Percentiles rank a stretch among this genome's conserved stretches.
Evolutionary conservation across 2,888 invertebrate species (phyloP).

Genomic region (Volucella bombylans): DNA sequence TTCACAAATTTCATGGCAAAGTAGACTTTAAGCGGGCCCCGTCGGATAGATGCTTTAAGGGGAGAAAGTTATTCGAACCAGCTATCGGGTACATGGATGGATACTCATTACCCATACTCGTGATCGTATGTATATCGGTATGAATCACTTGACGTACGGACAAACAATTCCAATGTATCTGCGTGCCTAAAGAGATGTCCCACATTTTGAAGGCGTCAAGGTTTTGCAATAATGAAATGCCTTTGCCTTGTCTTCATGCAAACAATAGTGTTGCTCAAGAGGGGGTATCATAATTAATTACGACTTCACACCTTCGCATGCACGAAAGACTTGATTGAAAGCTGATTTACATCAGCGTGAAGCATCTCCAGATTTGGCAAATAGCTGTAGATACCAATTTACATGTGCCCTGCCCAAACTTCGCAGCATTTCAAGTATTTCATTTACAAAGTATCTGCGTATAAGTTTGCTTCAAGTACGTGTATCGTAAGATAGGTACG

Average conservation of each 20-base stretch:
- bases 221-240: constrained; percentile 49
- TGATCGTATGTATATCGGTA: background rate
- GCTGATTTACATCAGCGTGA: constrained; percentile 58
- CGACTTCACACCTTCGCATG: constrained; percentile 65
- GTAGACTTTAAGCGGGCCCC: background rate
- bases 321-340: constrained; percentile 66
- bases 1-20: constrained; percentile 38
- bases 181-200: constrained; percentile 15
- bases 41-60: constrained; percentile 38
- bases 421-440: constrained; percentile 46
- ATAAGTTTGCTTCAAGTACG: constrained; percentile 17
- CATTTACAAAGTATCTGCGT: constrained; percentile 34
- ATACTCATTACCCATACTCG: too few species aligned
- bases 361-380: background rate
- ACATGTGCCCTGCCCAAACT: constrained; percentile 27
- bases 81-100: background rate
- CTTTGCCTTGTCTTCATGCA: constrained; percentile 25
- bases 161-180: constrained; percentile 1
- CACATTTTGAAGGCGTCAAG: constrained; percentile 57
- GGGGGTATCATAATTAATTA: constrained; percentile 54
- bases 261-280: constrained; percentile 64
- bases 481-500: constrained; percentile 23
- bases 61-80: background rate
- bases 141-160: constrained; percentile 4
- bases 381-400: constrained; percentile 18